Conservation (phyloP, 2,113 vertebrate species). For the Elephas maximus region DNA sequence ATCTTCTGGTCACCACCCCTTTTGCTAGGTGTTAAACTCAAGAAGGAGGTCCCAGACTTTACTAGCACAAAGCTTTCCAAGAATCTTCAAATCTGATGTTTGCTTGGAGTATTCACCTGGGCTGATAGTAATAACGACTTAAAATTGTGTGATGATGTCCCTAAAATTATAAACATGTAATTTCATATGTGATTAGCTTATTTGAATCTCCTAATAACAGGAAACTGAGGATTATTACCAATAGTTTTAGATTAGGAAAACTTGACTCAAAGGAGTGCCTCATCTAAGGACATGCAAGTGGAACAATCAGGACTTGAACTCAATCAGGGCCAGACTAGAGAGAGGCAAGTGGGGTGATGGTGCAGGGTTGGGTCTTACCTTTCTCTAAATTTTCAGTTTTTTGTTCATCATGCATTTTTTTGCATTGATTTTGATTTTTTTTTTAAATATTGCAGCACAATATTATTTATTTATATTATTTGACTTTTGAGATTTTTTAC, state of each 20-base stretch:
- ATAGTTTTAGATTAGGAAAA: not conserved
- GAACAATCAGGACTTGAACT: not conserved
- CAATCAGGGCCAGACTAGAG: no score
- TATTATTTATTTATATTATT: not conserved
- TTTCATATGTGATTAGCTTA: not conserved
- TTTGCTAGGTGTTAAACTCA: not conserved
- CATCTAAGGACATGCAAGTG: not conserved
- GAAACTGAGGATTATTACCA: not conserved
- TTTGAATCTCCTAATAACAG: not conserved
- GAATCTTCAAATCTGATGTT: not conserved
- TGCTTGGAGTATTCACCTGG: not conserved
- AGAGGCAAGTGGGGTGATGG: not conserved
- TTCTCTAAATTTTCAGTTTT: not conserved
- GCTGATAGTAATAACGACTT: not conserved
- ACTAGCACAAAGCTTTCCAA: not conserved
- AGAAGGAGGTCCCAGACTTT: not conserved
- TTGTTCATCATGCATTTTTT: not conserved
- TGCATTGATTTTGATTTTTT: no score
- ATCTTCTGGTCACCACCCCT: not conserved
- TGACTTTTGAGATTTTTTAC: not conserved
- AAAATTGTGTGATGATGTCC: not conserved
- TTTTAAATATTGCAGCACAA: not conserved
- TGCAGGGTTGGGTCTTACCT: rapidly evolving
- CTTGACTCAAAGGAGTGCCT: not conserved
- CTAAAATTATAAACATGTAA: not conserved